These are phyloP conservation scores for Bujurquina vittata DNA, from an alignment of 2,113 vertebrate species.

Conservation along the genomic window DNA sequence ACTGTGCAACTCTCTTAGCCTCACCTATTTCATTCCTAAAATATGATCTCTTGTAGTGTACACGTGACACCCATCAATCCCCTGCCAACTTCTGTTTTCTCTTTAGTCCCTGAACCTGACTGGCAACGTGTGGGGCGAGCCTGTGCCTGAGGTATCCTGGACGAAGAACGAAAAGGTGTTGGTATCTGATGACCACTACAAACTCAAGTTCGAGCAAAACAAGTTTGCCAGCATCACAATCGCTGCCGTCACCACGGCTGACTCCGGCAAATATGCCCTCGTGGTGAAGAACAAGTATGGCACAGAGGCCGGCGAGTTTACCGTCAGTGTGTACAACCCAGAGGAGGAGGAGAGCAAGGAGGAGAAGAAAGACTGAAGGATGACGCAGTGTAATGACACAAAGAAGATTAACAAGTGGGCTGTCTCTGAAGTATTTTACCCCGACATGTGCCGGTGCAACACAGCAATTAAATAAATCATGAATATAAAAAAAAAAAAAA, in stretches of 20 bases:
- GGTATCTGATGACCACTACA: slow-evolving; percentile 82
- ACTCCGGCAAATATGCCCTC: slow-evolving; percentile 95
- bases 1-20: background rate
- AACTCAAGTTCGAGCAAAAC: slow-evolving; percentile 87
- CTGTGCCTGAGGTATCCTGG: slow-evolving; percentile 91
- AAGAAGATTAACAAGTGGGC: slow-evolving; percentile 36
- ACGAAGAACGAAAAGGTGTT: slow-evolving; percentile 91
- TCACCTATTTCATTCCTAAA: background rate
- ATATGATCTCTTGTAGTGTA: background rate
- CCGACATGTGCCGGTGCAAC: slow-evolving; percentile 59
- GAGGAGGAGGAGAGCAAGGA: slow-evolving; percentile 85
- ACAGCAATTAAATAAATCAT: slow-evolving; percentile 68
- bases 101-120: slow-evolving; percentile 94
- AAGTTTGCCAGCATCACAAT: slow-evolving; percentile 94
- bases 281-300: slow-evolving; percentile 97
- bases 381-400: slow-evolving; percentile 2
- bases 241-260: slow-evolving; percentile 79
- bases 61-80: background rate
- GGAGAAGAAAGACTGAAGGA: slow-evolving; percentile 75
- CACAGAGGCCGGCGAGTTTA: slow-evolving; percentile 91
- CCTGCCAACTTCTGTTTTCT: background rate
- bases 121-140: slow-evolving; percentile 96
- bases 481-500: background rate
- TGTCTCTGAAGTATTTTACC: slow-evolving; percentile 69
- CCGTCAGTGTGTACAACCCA: slow-evolving; percentile 96